These are phyloP conservation scores for Neodiprion pinetum DNA, from an alignment of 1,140 invertebrate genomes.

Conservation along the genomic window DNA sequence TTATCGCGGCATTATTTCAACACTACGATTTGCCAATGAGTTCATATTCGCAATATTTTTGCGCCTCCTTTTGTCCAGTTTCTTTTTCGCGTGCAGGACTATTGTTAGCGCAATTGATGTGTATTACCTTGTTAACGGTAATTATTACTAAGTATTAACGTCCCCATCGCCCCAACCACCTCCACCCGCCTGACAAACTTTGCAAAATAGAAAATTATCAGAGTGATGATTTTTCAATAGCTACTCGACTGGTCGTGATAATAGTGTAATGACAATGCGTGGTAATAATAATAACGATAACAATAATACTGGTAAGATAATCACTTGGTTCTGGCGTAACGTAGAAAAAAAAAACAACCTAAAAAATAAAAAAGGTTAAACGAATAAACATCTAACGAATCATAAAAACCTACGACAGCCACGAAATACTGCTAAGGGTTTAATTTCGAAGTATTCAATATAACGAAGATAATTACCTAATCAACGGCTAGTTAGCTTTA, in stretches of 20 bases:
- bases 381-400: too few species aligned
- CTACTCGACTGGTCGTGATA: not conserved
- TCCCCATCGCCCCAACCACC: not conserved
- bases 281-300: not conserved
- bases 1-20: too few species aligned
- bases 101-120: too few species aligned
- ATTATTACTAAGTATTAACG: not conserved
- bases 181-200: not conserved
- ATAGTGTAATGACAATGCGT: not conserved
- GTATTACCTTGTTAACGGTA: too few species aligned
- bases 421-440: not conserved
- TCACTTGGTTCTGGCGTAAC: not conserved
- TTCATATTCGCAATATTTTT: too few species aligned
- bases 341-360: not conserved
- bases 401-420: not conserved
- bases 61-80: too few species aligned
- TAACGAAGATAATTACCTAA: not conserved
- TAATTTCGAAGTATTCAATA: not conserved
- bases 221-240: not conserved
- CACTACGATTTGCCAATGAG: too few species aligned
- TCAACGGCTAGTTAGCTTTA: not conserved
- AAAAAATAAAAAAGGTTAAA: not conserved
- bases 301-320: not conserved
- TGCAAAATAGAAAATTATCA: not conserved
- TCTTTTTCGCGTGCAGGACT: too few species aligned